phyloP scores from a whole-genome alignment of 2,797 vertebrate species.

The Xiphophorus birchmanni region DNA sequence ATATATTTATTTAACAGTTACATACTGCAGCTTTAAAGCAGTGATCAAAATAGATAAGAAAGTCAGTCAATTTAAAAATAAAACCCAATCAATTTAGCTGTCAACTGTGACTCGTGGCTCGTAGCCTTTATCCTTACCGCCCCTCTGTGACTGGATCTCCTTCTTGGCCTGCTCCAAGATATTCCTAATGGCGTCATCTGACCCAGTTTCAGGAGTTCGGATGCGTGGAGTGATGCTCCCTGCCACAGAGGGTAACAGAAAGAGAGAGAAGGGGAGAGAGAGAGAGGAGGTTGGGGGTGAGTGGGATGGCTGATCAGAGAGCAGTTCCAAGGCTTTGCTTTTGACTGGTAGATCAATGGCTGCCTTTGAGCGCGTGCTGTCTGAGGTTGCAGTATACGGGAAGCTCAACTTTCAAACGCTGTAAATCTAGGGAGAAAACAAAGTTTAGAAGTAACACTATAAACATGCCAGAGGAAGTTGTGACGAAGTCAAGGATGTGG shows the following conservation, averaged over 20 bases:
- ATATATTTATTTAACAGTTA: no score
- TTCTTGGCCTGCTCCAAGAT: constrained; percentile 99
- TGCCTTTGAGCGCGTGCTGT: constrained; percentile 84
- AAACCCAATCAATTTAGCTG: constrained; percentile 35
- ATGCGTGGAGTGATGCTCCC: constrained; percentile 99
- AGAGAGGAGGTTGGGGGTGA: constrained; percentile 67
- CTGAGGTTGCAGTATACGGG: constrained; percentile 81
- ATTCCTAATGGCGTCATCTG: constrained; percentile 97
- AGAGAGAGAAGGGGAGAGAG: constrained; percentile 54
- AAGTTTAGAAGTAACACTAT: constrained; percentile 84
- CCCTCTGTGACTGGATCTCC: constrained; percentile 97
- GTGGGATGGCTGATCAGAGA: constrained; percentile 85
- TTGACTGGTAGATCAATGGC: constrained; percentile 86
- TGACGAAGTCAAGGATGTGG: constrained; percentile 65
- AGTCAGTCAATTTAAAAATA: constrained; percentile 19
- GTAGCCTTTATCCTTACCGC: constrained; percentile 79
- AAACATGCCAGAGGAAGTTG: constrained; percentile 74
- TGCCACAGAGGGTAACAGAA: constrained; percentile 82
- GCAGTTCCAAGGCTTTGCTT: constrained; percentile 83
- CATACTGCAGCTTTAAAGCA: background rate
- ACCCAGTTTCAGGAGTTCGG: constrained; percentile 98
- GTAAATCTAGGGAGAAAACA: constrained; percentile 83
- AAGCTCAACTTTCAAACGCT: constrained; percentile 83
- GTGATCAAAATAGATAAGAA: constrained; percentile 25
- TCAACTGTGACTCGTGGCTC: constrained; percentile 37